Percentiles rank a stretch among this genome's conserved stretches.
These are phyloP conservation scores for Drosophila formosana DNA, from an alignment of 2,888 invertebrate species.

Conservation along the genomic window DNA sequence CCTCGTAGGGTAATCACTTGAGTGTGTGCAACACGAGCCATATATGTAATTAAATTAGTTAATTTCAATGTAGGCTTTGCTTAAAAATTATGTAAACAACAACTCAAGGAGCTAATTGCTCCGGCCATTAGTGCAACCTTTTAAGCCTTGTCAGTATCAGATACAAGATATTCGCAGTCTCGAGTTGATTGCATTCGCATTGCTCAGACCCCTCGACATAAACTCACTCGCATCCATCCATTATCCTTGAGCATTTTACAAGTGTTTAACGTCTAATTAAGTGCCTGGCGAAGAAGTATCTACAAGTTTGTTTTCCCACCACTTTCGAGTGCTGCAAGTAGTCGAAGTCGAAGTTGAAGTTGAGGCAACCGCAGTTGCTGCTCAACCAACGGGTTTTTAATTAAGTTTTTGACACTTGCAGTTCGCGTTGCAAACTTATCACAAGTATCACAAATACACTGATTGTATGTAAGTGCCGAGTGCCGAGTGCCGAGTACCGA, in stretches of 20 bases:
- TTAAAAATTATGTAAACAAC: constrained; percentile 34
- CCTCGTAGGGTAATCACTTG: constrained; percentile 48
- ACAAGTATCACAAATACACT: neutral
- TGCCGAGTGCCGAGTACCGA: constrained; percentile 28
- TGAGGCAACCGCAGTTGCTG: constrained; percentile 36
- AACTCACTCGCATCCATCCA: constrained; percentile 59
- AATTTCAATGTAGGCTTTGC: constrained; percentile 37
- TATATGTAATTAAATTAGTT: constrained; percentile 65
- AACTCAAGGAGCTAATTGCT: constrained; percentile 35
- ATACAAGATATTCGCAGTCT: constrained; percentile 8
- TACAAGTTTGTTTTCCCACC: constrained; percentile 64
- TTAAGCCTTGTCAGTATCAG: constrained; percentile 21
- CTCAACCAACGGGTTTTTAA: constrained; percentile 70
- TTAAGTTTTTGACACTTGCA: constrained; percentile 78
- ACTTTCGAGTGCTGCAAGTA: constrained; percentile 45
- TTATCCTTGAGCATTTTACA: constrained; percentile 78
- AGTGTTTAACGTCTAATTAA: constrained; percentile 81
- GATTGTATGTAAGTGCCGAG: neutral
- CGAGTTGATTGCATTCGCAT: constrained; percentile 48
- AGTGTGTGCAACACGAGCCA: constrained; percentile 42
- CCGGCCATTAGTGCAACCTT: constrained; percentile 9
- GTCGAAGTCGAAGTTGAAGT: constrained; percentile 16
- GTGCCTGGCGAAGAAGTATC: constrained; percentile 71
- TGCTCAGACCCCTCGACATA: constrained; percentile 33
- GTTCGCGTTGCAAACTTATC: constrained; percentile 16